Percentiles rank a stretch among this genome's conserved stretches.
Evolutionary conservation across 2,888 invertebrate species (phyloP).

Genomic region (Stenodera caucasica): DNA sequence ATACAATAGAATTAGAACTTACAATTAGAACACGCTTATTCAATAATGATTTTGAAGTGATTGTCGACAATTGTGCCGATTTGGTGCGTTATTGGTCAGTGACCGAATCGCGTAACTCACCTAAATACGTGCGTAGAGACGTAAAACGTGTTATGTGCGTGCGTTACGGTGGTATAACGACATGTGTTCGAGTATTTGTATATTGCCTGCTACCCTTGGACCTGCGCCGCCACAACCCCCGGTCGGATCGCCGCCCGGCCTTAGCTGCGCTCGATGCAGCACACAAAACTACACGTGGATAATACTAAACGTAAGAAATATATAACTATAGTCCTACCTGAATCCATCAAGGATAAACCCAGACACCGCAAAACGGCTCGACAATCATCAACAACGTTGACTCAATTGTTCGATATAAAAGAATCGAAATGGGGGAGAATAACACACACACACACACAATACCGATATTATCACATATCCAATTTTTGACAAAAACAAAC

Average conservation of each 20-base stretch:
- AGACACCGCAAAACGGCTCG: not conserved
- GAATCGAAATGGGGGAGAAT: not conserved
- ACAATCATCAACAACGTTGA: not conserved
- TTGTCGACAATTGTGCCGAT: too few species aligned
- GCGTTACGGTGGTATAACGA: constrained; percentile 58
- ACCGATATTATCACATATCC: not conserved
- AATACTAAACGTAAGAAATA: constrained; percentile 4
- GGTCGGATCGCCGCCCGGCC: constrained; percentile 44
- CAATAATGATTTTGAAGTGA: too few species aligned
- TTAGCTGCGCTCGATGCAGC: constrained; percentile 51
- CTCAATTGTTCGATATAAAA: not conserved
- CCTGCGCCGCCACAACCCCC: constrained; percentile 51
- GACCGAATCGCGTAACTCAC: constrained; percentile 51
- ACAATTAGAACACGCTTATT: too few species aligned
- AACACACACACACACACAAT: not conserved
- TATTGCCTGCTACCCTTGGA: constrained; percentile 50
- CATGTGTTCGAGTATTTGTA: constrained; percentile 61
- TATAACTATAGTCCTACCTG: not conserved
- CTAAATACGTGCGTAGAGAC: constrained; percentile 56
- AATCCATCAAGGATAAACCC: not conserved
- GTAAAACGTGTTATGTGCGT: constrained; percentile 56
- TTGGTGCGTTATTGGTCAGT: constrained; percentile 44
- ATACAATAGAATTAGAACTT: not conserved
- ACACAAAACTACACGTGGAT: constrained; percentile 44
- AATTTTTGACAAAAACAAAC: not conserved